These are phyloP conservation scores for Pinna nobilis DNA, from an alignment of 1,140 invertebrate genomes.

Conservation along the genomic window DNA sequence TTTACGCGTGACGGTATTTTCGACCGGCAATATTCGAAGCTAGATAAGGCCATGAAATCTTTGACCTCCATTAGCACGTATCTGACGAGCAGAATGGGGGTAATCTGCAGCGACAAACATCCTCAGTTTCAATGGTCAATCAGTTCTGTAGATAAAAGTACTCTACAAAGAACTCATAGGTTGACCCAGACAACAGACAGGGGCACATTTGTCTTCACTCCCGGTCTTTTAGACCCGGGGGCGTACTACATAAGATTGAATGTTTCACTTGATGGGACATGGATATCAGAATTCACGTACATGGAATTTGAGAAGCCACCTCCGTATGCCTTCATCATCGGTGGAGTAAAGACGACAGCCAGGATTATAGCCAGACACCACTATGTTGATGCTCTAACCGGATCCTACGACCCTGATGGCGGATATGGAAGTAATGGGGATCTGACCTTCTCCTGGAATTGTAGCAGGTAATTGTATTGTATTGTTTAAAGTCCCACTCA, in stretches of 20 bases:
- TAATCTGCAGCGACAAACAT: constrained; percentile 18
- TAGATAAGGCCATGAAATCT: constrained; percentile 31
- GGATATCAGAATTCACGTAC: constrained; percentile 24
- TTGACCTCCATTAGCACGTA: constrained; percentile 27
- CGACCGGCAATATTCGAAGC: constrained; percentile 26
- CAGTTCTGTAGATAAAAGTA: background rate
- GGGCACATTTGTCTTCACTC: constrained; percentile 15
- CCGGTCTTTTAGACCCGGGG: constrained; percentile 12
- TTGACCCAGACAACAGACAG: background rate
- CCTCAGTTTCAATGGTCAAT: constrained; percentile 22
- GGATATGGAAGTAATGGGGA: constrained; percentile 29
- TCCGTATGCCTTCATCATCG: constrained; percentile 32
- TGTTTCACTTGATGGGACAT: constrained; percentile 32
- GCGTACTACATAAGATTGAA: constrained; percentile 26
- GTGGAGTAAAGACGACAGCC: constrained; percentile 10
- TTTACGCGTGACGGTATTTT: constrained; percentile 36
- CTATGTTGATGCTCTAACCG: constrained; percentile 17
- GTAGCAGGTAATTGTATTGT: constrained; percentile 24
- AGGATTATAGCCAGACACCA: background rate
- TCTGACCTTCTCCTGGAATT: constrained; percentile 12
- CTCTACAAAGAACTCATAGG: background rate
- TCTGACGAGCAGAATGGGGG: constrained; percentile 34
- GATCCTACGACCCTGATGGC: constrained; percentile 25
- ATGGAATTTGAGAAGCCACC: constrained; percentile 23
- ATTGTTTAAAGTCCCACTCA: too few species aligned